Conservation (phyloP, 2,888 invertebrate genomes). For the Athetis lepigone region DNA sequence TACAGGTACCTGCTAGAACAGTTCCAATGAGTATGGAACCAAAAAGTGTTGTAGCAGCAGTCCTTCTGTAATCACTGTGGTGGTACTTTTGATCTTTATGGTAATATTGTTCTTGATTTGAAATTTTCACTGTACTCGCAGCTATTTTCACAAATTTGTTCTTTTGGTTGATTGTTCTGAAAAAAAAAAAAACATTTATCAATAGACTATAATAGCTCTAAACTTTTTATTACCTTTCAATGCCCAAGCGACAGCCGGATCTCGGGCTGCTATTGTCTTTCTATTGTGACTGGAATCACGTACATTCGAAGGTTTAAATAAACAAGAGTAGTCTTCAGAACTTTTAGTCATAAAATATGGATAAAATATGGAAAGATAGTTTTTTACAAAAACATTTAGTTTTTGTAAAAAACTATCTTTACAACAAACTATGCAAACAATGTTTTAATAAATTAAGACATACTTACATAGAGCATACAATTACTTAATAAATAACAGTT, state of each 20-base stretch:
- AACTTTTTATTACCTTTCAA: too few relatives aligned
- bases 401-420: too few relatives aligned
- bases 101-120: slow-evolving; percentile 59
- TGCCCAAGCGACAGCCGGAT: too few relatives aligned
- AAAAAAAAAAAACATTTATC: slow-evolving; percentile 29
- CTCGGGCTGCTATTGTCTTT: too few relatives aligned
- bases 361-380: too few relatives aligned
- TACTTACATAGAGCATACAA: background rate
- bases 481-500: background rate
- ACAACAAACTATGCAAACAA: too few relatives aligned
- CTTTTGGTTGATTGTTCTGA: slow-evolving; percentile 64
- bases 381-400: too few relatives aligned
- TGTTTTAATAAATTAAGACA: too few relatives aligned
- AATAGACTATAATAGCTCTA: background rate
- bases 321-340: too few relatives aligned
- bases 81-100: slow-evolving; percentile 54
- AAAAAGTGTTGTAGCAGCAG: slow-evolving; percentile 68
- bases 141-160: slow-evolving; percentile 67
- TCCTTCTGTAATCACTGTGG: slow-evolving; percentile 56
- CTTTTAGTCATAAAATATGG: too few relatives aligned
- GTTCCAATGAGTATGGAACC: slow-evolving; percentile 77
- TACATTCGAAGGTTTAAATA: too few relatives aligned
- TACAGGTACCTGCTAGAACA: slow-evolving; percentile 72
- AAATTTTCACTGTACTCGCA: slow-evolving; percentile 61
- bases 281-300: too few relatives aligned